Evolutionary conservation across 1,140 invertebrate genomes (phyloP), one percentile per base, ranked within the genome.

Genomic region (Ptiloglossa arizonensis): DNA sequence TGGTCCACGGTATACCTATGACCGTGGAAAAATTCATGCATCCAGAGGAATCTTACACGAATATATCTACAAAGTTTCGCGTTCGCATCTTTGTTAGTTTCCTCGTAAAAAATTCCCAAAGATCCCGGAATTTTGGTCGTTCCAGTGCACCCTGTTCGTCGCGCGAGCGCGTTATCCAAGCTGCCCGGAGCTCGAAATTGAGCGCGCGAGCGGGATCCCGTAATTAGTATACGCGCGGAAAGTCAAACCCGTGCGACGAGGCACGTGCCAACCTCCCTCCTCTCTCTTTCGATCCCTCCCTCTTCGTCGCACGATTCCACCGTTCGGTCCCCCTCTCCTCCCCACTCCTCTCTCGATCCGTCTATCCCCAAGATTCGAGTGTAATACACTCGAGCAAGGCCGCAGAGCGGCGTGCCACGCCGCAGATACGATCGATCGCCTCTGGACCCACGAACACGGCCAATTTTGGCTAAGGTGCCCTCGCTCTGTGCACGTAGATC

Each of bases 361-460:
- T 63, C n/a, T 35, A 60, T 46, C 44, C 41, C 2, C 38, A 24
- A 32, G 24, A 63, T 80, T 70, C 64, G 79, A 82, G 69, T 75
- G 66, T 81, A 83, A 83, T 83, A 85, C 60, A 83, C 78, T 73
- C 78, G 62, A 63, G 83, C 81, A 82, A 85, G 81, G 79, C 81
- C 79, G 73, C 81, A 4, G 41, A 54, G 62, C 75, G 38, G 70
- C 57, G 64, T 80, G 54, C 77, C 67, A 59, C 46, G 62, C 59
- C 59, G 77, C 56, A 87, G 81, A 86, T 83, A 85, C 77, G 79
- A 83, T 86, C 85, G 79, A 82, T 79, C 83, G 85, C 68, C 73
- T 74, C 75, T 75, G 69, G 70, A 81, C 66, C 83, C 70, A 69
- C 67, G 71, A 74, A 50, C 73, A 56, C 66, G 46, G 60, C 19